Percentiles rank a stretch among this genome's conserved stretches.
These are phyloP conservation scores for Chaenocephalus aceratus DNA, from an alignment of 2,113 vertebrate species.

Conservation along the genomic window DNA sequence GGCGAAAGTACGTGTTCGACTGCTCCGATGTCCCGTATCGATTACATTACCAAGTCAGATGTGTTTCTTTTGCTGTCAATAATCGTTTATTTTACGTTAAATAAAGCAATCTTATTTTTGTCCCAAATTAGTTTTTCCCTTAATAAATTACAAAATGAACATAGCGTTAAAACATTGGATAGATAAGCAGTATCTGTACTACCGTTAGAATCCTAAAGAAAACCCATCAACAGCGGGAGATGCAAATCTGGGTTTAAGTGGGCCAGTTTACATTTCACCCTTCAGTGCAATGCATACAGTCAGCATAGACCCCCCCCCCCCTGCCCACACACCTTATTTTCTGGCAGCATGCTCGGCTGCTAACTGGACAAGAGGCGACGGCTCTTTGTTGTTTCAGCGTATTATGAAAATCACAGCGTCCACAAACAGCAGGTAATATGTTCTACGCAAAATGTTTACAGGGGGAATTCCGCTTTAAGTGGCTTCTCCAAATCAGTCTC, in stretches of 20 bases:
- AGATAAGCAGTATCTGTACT: no score
- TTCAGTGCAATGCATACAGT: constrained; percentile 37
- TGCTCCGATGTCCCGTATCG: no score
- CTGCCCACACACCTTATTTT: neutral
- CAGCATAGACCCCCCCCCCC: neutral
- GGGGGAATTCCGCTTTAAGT: constrained; percentile 59
- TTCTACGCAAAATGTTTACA: constrained; percentile 64
- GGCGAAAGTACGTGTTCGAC: no score
- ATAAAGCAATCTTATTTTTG: no score
- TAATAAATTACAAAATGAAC: no score
- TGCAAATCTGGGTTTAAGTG: constrained; percentile 46
- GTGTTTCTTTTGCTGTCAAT: no score
- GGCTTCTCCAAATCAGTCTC: constrained; percentile 59
- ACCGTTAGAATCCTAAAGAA: no score
- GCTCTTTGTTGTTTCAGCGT: constrained; percentile 43
- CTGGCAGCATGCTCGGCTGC: constrained; percentile 6
- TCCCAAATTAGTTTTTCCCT: no score
- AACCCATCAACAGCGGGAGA: constrained; percentile 29
- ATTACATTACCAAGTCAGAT: no score
- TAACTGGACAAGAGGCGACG: constrained; percentile 43
- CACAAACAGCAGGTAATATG: constrained; percentile 62
- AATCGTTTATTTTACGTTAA: no score
- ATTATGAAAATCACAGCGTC: constrained; percentile 62
- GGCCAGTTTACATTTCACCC: constrained; percentile 39
- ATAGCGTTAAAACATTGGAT: no score